These are phyloP conservation scores for Rhinolophus ferrumequinum DNA, from an alignment of 2,113 vertebrate species.

Conservation along the genomic window DNA sequence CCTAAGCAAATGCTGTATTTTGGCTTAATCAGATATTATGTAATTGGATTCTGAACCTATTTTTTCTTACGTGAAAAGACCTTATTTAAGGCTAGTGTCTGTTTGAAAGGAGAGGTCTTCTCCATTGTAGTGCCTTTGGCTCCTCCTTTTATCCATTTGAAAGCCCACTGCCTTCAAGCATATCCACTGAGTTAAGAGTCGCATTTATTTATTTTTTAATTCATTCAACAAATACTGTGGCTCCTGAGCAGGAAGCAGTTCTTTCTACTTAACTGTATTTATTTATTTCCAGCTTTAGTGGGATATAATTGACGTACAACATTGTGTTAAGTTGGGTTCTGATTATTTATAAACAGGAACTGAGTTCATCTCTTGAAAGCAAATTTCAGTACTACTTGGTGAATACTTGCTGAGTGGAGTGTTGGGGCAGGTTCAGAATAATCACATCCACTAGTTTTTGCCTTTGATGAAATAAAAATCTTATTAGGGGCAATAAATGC, in stretches of 20 bases:
- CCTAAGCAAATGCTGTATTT: not conserved
- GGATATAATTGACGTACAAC: not conserved
- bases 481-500: not conserved
- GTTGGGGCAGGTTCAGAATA: not conserved
- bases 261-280: not conserved
- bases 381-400: not conserved
- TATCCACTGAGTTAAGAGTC: not conserved
- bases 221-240: not conserved
- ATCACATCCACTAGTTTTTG: not conserved
- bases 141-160: not conserved
- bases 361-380: not conserved
- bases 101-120: not conserved
- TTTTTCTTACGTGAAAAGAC: not conserved
- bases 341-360: not conserved
- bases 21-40: not conserved
- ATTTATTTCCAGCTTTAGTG: not conserved
- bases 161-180: not conserved
- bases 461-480: not conserved
- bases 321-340: not conserved
- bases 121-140: not conserved
- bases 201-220: not conserved
- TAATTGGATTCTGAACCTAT: not conserved
- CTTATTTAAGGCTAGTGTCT: not conserved
- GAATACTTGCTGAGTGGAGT: not conserved
- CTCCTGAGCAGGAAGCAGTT: not conserved